These are phyloP conservation scores for Dicentrarchus labrax DNA, from an alignment of 2,113 vertebrate genomes.

Conservation along the genomic window DNA sequence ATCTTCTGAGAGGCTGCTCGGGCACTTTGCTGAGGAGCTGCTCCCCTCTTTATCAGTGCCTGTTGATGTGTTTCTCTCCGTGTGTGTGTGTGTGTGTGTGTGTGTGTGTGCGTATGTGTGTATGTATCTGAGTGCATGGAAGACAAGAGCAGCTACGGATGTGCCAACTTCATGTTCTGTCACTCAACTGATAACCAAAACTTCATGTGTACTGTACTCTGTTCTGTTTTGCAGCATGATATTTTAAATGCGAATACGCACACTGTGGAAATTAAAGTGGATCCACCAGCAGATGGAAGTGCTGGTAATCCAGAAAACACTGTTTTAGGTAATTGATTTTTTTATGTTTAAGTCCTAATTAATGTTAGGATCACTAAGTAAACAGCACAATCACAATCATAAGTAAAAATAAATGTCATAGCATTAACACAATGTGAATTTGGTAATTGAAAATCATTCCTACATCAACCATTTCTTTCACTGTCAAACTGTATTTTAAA, in stretches of 20 bases:
- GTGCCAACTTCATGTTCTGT: neutral
- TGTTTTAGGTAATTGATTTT: slow-evolving; percentile 89
- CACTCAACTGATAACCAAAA: neutral
- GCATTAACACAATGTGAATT: neutral
- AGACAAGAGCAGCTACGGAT: neutral
- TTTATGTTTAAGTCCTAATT: neutral
- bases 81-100: slow-evolving; percentile 13
- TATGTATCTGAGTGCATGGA: neutral
- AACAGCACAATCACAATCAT: neutral
- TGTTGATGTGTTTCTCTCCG: slow-evolving; percentile 35
- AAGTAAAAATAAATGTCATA: neutral
- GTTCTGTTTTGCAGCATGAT: slow-evolving; percentile 73
- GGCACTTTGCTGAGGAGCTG: slow-evolving; percentile 63
- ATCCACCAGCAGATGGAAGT: slow-evolving; percentile 86
- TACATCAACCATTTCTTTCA: neutral
- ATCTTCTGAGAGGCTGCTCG: slow-evolving; percentile 53
- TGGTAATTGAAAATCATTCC: neutral
- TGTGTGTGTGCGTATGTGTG: neutral
- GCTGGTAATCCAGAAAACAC: slow-evolving; percentile 87
- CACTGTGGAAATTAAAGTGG: slow-evolving; percentile 86
- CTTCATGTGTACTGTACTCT: neutral
- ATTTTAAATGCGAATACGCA: slow-evolving; percentile 80
- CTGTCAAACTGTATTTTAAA: neutral
- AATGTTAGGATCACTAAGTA: neutral
- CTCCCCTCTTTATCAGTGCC: slow-evolving; percentile 70